These are phyloP conservation scores for Dasypus novemcinctus DNA, from an alignment of 2,113 vertebrate genomes.

Conservation along the genomic window DNA sequence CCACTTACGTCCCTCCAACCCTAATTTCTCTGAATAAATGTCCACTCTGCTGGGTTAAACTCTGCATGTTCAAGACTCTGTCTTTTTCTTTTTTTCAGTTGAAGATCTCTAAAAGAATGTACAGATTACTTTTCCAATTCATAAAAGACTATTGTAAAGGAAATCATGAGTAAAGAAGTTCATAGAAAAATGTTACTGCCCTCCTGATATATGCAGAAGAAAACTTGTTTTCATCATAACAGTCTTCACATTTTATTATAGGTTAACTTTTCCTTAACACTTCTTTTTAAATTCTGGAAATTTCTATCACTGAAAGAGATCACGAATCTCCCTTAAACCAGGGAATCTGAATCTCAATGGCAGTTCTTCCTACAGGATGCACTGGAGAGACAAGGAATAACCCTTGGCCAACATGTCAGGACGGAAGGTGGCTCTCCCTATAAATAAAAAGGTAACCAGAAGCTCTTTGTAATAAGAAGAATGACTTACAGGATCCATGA, in stretches of 20 bases:
- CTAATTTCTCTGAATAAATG: not conserved
- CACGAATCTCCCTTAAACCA: not conserved
- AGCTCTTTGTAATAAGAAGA: constrained; percentile 31
- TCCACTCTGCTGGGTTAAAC: not conserved
- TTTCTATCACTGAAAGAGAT: not conserved
- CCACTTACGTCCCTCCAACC: rapidly evolving
- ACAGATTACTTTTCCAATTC: not conserved
- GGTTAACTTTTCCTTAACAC: not conserved
- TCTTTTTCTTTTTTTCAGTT: not conserved
- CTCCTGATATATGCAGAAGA: not conserved
- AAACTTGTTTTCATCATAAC: not conserved
- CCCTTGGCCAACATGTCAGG: not conserved
- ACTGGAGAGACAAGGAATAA: not conserved
- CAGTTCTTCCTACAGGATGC: not conserved
- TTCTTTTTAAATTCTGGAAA: constrained; percentile 20
- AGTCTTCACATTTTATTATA: not conserved
- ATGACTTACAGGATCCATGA: not conserved
- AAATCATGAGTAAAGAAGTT: not conserved
- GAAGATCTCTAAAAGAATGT: not conserved
- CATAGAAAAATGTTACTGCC: not conserved
- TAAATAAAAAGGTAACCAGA: constrained; percentile 26
- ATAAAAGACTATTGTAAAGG: not conserved
- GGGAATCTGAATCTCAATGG: not conserved
- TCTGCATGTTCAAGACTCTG: not conserved
- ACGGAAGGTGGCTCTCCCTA: not conserved